Base-by-base conservation (phyloP, 2,797 vertebrate genomes). In the Mormyrops boulengeri region DNA sequence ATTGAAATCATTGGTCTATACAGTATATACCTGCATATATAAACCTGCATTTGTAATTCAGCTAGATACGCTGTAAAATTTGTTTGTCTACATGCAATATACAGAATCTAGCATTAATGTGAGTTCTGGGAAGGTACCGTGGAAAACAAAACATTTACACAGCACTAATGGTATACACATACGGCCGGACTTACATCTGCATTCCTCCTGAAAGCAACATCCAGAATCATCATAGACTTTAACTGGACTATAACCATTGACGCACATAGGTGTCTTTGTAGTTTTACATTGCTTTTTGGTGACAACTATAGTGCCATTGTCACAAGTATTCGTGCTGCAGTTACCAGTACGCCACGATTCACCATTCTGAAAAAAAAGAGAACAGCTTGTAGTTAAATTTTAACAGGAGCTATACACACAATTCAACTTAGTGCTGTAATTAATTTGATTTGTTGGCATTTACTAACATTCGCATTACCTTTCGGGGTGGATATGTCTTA, bases 181-280 rank as follows among this genome's bases (percentile, higher is more conserved):
- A 53, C 19, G 4, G 7, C 30, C 0, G 17, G 30, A 91, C 95
- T 94, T 94, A 96, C 95, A 96, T 93, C 93, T 84, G 93, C 98
- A 98, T 87, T 97, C 94, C 7, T 97, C 96, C 2, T 93, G 92
- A 19, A 92, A 94, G 92, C 98, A 99, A 89, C 98, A 99, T 90
- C 95, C 94, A 0, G 95, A 91, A 1, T 93, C 86, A 34, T 96
- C 94, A 2, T 92, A 92, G 88, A 96, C 93, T 87, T 95, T 93
- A 34, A 95, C 0, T 17, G 95, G 87, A 0, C 93, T 93, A 60
- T 95, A 96, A 69, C 94, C 96, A 5, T 97, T 98, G 34, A 92
- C 91, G 41, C 97, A 99, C 9, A 91, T 92, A 1, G 94, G 92
- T 55, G 91, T 19, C 80, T 92, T 90, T 3, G 87, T 34, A 5